These are phyloP conservation scores for Indicator indicator DNA, from an alignment of 2,113 vertebrate genomes.

Conservation along the genomic window DNA sequence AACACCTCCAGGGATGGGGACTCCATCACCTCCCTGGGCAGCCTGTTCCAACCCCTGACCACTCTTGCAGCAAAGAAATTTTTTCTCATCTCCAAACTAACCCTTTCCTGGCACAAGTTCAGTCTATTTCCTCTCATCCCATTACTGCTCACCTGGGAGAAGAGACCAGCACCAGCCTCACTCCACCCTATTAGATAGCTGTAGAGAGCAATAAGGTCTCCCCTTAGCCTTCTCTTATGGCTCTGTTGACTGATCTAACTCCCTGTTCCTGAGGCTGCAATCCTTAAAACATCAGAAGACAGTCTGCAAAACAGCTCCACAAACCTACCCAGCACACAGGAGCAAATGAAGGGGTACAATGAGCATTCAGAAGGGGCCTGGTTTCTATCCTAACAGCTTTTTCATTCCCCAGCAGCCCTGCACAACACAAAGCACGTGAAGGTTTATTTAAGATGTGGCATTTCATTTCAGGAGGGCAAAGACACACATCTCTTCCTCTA, in stretches of 20 bases:
- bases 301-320: neutral
- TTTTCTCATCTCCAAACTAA: too few species aligned
- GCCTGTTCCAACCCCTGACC: too few species aligned
- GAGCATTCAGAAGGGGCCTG: neutral
- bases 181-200: too few species aligned
- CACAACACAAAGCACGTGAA: neutral
- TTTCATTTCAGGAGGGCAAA: neutral
- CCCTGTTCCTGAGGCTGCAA: neutral
- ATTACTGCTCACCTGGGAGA: too few species aligned
- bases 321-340: neutral
- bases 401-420: neutral
- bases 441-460: neutral
- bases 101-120: too few species aligned
- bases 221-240: too few species aligned
- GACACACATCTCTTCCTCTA: neutral
- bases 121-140: too few species aligned
- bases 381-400: neutral
- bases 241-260: neutral
- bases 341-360: neutral
- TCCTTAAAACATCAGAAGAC: neutral
- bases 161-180: too few species aligned
- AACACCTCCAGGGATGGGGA: too few species aligned
- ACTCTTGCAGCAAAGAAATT: too few species aligned
- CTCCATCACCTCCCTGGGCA: too few species aligned
- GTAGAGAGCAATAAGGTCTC: too few species aligned